Conservation (phyloP, 2,888 invertebrate genomes). For the Strigamia transsilvanica region DNA sequence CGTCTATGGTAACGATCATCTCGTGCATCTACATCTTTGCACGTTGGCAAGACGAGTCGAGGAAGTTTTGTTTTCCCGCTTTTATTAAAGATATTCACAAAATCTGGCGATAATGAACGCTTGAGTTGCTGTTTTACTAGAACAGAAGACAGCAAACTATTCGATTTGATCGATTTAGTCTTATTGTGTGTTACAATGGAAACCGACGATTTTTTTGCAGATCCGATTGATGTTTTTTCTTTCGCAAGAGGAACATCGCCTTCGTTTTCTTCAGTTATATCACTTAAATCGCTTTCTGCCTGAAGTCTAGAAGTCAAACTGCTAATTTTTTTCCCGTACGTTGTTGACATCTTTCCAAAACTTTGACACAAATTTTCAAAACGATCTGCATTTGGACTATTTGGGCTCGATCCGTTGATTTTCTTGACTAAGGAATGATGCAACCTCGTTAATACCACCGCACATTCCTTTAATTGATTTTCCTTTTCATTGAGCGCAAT, state of each 20-base stretch:
- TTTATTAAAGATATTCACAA: neutral
- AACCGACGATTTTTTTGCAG: too few species aligned
- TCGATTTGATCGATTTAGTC: neutral
- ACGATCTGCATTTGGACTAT: neutral
- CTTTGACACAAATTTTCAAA: conserved; percentile 10
- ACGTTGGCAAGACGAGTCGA: neutral
- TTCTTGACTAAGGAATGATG: neutral
- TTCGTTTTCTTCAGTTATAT: neutral
- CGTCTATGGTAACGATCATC: neutral
- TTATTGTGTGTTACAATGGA: too few species aligned
- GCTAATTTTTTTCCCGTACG: neutral
- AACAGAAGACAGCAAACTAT: neutral
- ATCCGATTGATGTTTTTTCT: too few species aligned
- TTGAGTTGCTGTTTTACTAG: neutral
- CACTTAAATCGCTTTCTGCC: neutral
- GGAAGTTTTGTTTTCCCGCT: neutral
- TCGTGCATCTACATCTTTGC: neutral
- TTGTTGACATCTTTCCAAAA: neutral
- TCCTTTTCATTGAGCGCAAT: neutral
- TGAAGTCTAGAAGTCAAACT: neutral
- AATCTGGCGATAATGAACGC: neutral
- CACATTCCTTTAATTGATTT: neutral
- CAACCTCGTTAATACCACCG: neutral
- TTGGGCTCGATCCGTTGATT: neutral
- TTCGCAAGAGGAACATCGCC: neutral